phyloP scores from a whole-genome alignment of 1,140 invertebrate genomes.

The Drosophila guanche region DNA sequence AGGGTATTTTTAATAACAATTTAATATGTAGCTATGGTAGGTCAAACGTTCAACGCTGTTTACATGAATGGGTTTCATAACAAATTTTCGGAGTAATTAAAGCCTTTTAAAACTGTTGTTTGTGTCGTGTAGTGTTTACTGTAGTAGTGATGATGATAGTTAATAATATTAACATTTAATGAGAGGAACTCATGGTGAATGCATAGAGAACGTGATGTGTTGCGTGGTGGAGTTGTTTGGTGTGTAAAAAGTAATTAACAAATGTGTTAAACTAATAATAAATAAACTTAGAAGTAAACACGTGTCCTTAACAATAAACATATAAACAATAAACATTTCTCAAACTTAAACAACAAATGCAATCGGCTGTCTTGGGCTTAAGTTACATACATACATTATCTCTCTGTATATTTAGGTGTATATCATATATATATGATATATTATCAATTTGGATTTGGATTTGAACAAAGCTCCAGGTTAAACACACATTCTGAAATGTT shows the following conservation, averaged over 20 bases:
- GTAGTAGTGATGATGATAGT: too few relatives aligned
- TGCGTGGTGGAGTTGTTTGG: conserved; percentile 14
- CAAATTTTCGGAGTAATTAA: conserved; percentile 49
- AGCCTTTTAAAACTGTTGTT: conserved; percentile 30
- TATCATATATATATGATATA: conserved; percentile 26
- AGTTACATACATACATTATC: conserved; percentile 9
- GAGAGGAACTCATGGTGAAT: conserved; percentile 71
- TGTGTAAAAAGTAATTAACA: conserved; percentile 71
- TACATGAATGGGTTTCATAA: conserved; percentile 29
- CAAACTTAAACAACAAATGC: conserved; percentile 74
- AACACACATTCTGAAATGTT: conserved; percentile 18
- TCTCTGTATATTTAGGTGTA: too few relatives aligned
- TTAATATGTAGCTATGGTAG: conserved; percentile 24
- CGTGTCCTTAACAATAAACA: conserved; percentile 45
- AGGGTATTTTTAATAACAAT: conserved; percentile 38
- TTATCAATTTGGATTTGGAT: conserved; percentile 34
- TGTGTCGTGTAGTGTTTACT: conserved; percentile 29
- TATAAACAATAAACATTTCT: conserved; percentile 56
- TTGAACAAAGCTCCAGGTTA: conserved; percentile 20
- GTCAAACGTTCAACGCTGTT: conserved; percentile 12
- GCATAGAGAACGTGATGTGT: conserved; percentile 41
- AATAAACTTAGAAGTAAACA: conserved; percentile 72
- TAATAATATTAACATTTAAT: conserved; percentile 51
- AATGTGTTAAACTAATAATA: conserved; percentile 59
- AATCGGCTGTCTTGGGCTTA: conserved; percentile 51